These are phyloP conservation scores for Oedothorax gibbosus DNA, from an alignment of 1,140 invertebrate genomes.

Conservation along the genomic window DNA sequence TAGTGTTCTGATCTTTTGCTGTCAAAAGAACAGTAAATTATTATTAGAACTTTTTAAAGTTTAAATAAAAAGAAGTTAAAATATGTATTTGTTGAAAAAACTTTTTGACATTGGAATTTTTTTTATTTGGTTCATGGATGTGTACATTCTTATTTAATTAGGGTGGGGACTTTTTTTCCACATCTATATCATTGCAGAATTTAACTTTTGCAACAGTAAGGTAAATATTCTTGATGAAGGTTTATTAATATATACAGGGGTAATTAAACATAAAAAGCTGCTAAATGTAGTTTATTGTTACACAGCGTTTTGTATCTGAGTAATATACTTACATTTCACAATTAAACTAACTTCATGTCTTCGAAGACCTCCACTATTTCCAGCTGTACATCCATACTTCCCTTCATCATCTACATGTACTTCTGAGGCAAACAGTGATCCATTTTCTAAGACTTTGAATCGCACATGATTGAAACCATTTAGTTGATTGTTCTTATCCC, in stretches of 20 bases:
- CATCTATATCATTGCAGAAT: no score
- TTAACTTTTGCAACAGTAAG: no score
- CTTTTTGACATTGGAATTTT: no score
- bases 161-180: no score
- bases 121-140: neutral
- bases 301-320: no score
- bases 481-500: slow-evolving; percentile 86
- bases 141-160: no score
- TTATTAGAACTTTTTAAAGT: neutral
- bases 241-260: no score
- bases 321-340: slow-evolving; percentile 74
- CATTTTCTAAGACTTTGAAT: slow-evolving; percentile 82
- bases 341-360: slow-evolving; percentile 83
- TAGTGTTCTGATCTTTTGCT: slow-evolving; percentile 33
- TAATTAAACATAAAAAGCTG: no score
- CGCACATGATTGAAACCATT: slow-evolving; percentile 75
- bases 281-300: no score
- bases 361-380: slow-evolving; percentile 88
- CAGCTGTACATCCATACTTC: slow-evolving; percentile 90
- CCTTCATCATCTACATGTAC: slow-evolving; percentile 84
- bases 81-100: no score
- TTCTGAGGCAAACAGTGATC: slow-evolving; percentile 82
- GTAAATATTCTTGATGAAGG: no score
- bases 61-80: neutral
- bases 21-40: neutral